Conservation (phyloP, 2,797 vertebrate species). For the Miichthys miiuy region DNA sequence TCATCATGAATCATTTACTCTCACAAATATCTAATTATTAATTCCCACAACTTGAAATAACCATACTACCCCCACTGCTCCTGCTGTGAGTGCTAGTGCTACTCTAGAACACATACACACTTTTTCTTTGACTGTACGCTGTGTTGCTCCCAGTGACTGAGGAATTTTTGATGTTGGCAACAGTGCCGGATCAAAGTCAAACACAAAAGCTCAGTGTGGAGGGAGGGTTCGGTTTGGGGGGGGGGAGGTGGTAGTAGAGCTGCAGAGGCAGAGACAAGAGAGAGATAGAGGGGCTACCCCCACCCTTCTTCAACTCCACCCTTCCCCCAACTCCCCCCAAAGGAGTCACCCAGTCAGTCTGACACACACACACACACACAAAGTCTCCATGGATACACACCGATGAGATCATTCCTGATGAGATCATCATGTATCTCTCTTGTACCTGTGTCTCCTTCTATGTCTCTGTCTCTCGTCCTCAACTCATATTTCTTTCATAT, state of each 20-base stretch:
- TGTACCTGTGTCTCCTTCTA: neutral
- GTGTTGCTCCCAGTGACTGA: constrained; percentile 58
- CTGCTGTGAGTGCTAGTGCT: constrained; percentile 22
- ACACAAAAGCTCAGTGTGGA: constrained; percentile 63
- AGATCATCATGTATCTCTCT: constrained; percentile 61
- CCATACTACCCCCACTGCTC: neutral
- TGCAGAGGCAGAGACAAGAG: constrained; percentile 39
- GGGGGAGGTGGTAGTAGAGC: neutral
- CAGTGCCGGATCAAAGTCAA: constrained; percentile 72
- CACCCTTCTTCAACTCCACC: constrained; percentile 20
- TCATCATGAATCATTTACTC: constrained; percentile 13
- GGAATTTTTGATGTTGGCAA: constrained; percentile 72
- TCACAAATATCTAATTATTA: constrained; percentile 22
- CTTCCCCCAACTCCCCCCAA: constrained; percentile 32
- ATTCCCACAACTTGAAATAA: constrained; percentile 27
- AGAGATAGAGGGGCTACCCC: constrained; percentile 35
- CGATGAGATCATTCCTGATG: constrained; percentile 74
- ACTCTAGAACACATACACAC: constrained; percentile 19
- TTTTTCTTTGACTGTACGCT: constrained; percentile 36
- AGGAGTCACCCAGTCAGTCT: constrained; percentile 52
- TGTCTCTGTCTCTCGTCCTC: neutral
- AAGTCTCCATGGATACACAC: constrained; percentile 26
- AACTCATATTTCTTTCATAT: neutral
- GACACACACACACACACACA: constrained; percentile 33
- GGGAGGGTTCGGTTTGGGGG: neutral